Percentiles rank a stretch among this genome's conserved stretches.
phyloP scores from a whole-genome alignment of 2,113 vertebrate species.

The Setophaga petechia region DNA sequence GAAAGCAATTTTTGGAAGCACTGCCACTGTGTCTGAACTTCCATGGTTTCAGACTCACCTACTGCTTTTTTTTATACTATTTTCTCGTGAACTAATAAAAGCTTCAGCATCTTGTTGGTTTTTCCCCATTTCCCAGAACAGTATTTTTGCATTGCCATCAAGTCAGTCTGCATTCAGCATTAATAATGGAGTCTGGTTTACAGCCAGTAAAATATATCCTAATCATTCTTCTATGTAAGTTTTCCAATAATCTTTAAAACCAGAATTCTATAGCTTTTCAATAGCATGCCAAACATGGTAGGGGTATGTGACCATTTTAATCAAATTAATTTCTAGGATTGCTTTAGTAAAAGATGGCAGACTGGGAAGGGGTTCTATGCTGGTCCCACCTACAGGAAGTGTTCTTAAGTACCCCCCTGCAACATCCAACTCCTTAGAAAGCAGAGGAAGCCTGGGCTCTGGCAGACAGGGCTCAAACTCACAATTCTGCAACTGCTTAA shows the following conservation, averaged over 20 bases:
- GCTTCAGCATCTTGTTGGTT: not conserved
- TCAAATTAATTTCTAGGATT: not conserved
- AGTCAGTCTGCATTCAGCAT: not conserved
- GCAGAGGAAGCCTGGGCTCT: not conserved
- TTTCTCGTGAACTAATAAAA: not conserved
- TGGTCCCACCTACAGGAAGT: not conserved
- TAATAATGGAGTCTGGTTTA: not conserved
- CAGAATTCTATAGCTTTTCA: not conserved
- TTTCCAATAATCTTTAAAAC: not conserved
- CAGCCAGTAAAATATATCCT: not conserved
- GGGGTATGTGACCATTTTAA: not conserved
- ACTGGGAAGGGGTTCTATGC: not conserved
- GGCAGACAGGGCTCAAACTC: not conserved
- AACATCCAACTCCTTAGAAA: not conserved
- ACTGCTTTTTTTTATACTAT: not conserved
- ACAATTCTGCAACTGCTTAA: not conserved
- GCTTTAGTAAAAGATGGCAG: not conserved
- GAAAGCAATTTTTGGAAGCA: not conserved
- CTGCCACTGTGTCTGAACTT: not conserved
- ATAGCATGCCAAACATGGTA: not conserved
- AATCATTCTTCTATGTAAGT: accelerated
- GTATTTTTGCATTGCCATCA: not conserved
- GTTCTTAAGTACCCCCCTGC: not conserved
- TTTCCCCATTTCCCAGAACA: not conserved
- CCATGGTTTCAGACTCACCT: not conserved